Base-by-base conservation (phyloP, 2,888 invertebrate genomes). In the Apamea monoglypha region DNA sequence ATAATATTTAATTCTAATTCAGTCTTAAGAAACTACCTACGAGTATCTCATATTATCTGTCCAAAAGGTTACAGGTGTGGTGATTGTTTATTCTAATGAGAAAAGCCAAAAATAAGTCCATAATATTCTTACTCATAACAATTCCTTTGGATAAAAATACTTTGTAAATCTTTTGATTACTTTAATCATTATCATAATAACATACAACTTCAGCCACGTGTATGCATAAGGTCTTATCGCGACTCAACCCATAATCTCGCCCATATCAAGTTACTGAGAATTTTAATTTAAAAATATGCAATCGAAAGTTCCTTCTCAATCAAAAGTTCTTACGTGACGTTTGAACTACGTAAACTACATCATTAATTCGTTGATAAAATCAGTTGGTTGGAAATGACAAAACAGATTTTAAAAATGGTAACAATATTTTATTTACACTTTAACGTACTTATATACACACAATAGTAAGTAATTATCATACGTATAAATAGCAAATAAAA, bases 401-500 rank as follows among this genome's bases (percentile, higher is more conserved):
- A 50, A 29, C 36, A 47, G 4, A 44, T 70, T 74, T 71, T 7
- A 50, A 68, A 59, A 82, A 50, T 32, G 14, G 40, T 53, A 66
- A 83, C 16, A 82, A 70, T 63, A 47, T 82, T 79, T 86, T 83
- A 84, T 83, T 86, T 83, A 86, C 73, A 70, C 44, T 78, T 80
- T 40, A 36, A 77, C 68, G 80, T 64, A 87, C 53, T 25, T 25
- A 56, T 12, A 56, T 25, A 56, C 25, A 56, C 80, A 89, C 87
- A 88, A 29, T 21, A 56, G 4, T 25, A 63, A 21, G 21, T 70
- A 63, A 71, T 47, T 86, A 88, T 81, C 68, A 87, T 83, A 85
- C 64, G 69, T 70, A 85, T 72, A 84, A 81, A 84, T 82, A 80
- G 83, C 67, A 88, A 88, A 87, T 88, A 76, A 81, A 85, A 81